These are phyloP conservation scores for Sinella curviseta DNA, from an alignment of 1,140 invertebrate genomes.

Conservation along the genomic window DNA sequence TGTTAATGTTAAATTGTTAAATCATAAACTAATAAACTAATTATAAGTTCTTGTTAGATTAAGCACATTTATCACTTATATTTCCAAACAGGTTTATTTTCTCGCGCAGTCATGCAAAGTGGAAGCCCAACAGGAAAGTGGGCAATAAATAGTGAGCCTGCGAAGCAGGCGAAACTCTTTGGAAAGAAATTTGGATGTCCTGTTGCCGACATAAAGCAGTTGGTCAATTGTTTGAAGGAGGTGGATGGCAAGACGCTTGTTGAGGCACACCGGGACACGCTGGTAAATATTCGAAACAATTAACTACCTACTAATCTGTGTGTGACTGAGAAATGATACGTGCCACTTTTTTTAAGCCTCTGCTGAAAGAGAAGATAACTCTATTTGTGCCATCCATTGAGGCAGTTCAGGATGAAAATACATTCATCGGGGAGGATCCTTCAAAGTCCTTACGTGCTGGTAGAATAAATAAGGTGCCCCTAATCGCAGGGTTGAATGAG, in stretches of 20 bases:
- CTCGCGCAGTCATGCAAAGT: neutral
- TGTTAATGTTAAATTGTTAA: too few species aligned
- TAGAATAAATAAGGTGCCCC: conserved; percentile 60
- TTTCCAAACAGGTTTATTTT: conserved; percentile 8
- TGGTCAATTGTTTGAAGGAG: conserved; percentile 43
- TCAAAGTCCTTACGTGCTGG: conserved; percentile 49
- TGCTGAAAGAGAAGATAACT: conserved; percentile 5
- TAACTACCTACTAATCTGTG: neutral
- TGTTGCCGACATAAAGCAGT: conserved; percentile 29
- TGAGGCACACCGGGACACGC: conserved; percentile 29
- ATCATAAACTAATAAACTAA: too few species aligned
- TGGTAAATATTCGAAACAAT: neutral
- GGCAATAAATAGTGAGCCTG: neutral
- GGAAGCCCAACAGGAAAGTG: neutral
- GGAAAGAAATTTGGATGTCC: conserved; percentile 55
- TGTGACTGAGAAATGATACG: too few species aligned
- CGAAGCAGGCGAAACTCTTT: neutral
- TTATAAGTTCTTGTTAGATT: too few species aligned
- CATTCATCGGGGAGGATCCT: conserved; percentile 55
- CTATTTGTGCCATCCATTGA: conserved; percentile 32
- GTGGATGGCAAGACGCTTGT: neutral
- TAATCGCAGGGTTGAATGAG: conserved; percentile 63
- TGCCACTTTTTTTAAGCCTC: neutral
- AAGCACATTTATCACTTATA: too few species aligned
- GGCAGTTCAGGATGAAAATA: conserved; percentile 41